Percentiles rank a stretch among this genome's conserved stretches.
phyloP scores from a whole-genome alignment of 2,888 invertebrate genomes.

The Andrena bicolor region DNA sequence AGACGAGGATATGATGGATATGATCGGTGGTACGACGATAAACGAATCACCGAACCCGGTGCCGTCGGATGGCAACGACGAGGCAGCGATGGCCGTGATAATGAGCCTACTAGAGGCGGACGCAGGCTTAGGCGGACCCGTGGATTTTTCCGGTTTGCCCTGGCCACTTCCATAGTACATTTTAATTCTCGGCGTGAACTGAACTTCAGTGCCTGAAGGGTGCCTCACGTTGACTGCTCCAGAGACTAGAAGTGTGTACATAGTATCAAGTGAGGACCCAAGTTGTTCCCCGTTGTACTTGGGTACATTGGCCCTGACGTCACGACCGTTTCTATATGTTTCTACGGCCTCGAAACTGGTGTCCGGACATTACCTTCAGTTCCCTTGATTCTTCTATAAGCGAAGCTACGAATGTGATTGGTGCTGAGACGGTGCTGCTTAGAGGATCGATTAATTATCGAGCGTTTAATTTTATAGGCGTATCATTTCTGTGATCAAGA shows the following conservation, averaged over 20 bases:
- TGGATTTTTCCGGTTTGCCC: slow-evolving; percentile 94
- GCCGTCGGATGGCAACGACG: slow-evolving; percentile 92
- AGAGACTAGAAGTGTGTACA: slow-evolving; percentile 35
- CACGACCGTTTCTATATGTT: slow-evolving; percentile 8
- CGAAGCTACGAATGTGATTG: slow-evolving; percentile 74
- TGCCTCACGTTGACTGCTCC: slow-evolving; percentile 6
- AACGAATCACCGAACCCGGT: slow-evolving; percentile 85
- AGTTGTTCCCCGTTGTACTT: slow-evolving; percentile 16
- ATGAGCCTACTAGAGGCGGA: slow-evolving; percentile 96
- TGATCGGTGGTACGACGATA: slow-evolving; percentile 86
- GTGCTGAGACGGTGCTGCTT: slow-evolving; percentile 70
- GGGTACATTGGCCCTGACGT: slow-evolving; percentile 25
- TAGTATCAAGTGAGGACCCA: slow-evolving; percentile 22
- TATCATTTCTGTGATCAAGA: slow-evolving; percentile 54
- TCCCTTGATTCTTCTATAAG: neutral
- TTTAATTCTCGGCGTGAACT: slow-evolving; percentile 21
- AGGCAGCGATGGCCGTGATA: slow-evolving; percentile 96
- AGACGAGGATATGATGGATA: slow-evolving; percentile 87
- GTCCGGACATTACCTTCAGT: slow-evolving; percentile 4
- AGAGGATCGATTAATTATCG: slow-evolving; percentile 23
- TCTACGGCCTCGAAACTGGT: slow-evolving; percentile 7
- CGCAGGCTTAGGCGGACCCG: slow-evolving; percentile 94
- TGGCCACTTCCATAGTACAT: slow-evolving; percentile 91
- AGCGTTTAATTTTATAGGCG: slow-evolving; percentile 46
- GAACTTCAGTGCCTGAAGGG: slow-evolving; percentile 27